Percentiles rank a stretch among this genome's conserved stretches.
These are phyloP conservation scores for Lordiphosa clarofinis DNA, from an alignment of 1,140 invertebrate genomes.

Conservation along the genomic window DNA sequence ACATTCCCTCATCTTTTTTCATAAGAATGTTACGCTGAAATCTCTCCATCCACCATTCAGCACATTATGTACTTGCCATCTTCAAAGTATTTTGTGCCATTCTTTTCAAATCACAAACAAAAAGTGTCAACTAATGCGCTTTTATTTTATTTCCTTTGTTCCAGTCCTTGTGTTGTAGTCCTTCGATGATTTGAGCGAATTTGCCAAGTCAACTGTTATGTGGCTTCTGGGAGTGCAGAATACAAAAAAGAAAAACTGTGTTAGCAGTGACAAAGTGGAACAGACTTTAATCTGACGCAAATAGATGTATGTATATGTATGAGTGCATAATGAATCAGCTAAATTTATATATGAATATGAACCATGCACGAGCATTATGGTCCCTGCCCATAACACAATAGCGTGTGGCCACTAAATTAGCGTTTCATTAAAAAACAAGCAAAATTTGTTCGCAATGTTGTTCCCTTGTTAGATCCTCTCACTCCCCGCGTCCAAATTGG, in stretches of 20 bases:
- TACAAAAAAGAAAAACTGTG: slow-evolving; percentile 4
- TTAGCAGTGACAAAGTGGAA: slow-evolving; percentile 12
- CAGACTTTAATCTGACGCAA: slow-evolving; percentile 8
- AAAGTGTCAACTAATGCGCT: slow-evolving; percentile 27
- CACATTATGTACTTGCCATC: slow-evolving; percentile 1
- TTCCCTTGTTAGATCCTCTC: slow-evolving; percentile 25
- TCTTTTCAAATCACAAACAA: slow-evolving; percentile 10
- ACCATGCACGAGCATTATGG: background rate
- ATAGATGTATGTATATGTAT: background rate
- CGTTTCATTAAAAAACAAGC: slow-evolving; percentile 70
- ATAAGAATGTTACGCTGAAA: no score
- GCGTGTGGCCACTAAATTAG: slow-evolving; percentile 69
- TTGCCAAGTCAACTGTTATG: slow-evolving; percentile 21
- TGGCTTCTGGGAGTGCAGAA: slow-evolving; percentile 7
- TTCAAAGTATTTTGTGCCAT: slow-evolving; percentile 1
- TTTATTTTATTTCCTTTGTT: slow-evolving; percentile 19
- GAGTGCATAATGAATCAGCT: slow-evolving; percentile 6
- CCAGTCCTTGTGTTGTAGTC: background rate
- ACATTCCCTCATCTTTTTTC: no score
- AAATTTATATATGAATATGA: slow-evolving; percentile 5
- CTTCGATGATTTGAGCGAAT: slow-evolving; percentile 6
- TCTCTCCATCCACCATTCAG: no score
- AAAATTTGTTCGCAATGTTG: slow-evolving; percentile 75
- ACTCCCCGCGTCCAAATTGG: slow-evolving; percentile 43
- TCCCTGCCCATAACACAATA: slow-evolving; percentile 20